Percentiles rank a stretch among this genome's conserved stretches.
Evolutionary conservation across 2,888 invertebrate species (phyloP).

Genomic region (Gymnoscelis rufifasciata): DNA sequence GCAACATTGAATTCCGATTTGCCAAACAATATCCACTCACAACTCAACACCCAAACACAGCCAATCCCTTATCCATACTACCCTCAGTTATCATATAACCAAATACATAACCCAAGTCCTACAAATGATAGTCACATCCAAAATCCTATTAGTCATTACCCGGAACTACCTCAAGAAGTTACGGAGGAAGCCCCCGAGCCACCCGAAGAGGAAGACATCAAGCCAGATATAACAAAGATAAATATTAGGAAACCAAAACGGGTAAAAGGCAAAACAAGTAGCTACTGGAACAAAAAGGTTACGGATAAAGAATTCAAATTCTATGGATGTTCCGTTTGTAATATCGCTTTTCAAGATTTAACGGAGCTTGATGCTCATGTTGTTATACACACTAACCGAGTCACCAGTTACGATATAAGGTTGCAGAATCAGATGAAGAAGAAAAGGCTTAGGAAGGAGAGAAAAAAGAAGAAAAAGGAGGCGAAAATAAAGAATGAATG

Average conservation of each 20-base stretch:
- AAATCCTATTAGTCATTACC: not conserved
- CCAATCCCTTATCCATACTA: conserved; percentile 27
- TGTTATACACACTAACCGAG: conserved; percentile 55
- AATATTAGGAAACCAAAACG: conserved; percentile 21
- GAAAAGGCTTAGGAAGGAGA: conserved; percentile 53
- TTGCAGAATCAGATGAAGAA: conserved; percentile 54
- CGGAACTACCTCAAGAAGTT: not conserved
- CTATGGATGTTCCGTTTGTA: conserved; percentile 64
- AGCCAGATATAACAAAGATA: conserved; percentile 31
- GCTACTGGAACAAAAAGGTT: conserved; percentile 61
- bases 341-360: conserved; percentile 49
- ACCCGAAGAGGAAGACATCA: conserved; percentile 26
- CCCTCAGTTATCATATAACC: conserved; percentile 23
- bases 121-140: not conserved
- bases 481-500: conserved; percentile 34
- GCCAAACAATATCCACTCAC: too few species aligned
- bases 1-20: too few species aligned
- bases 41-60: not conserved
- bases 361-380: conserved; percentile 60
- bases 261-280: conserved; percentile 41
- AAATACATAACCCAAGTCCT: not conserved
- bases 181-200: not conserved
- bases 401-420: conserved; percentile 64
- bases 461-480: conserved; percentile 48
- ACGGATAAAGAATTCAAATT: conserved; percentile 56